Base-by-base conservation (phyloP, 2,113 vertebrate species). In the Helogale parvula region DNA sequence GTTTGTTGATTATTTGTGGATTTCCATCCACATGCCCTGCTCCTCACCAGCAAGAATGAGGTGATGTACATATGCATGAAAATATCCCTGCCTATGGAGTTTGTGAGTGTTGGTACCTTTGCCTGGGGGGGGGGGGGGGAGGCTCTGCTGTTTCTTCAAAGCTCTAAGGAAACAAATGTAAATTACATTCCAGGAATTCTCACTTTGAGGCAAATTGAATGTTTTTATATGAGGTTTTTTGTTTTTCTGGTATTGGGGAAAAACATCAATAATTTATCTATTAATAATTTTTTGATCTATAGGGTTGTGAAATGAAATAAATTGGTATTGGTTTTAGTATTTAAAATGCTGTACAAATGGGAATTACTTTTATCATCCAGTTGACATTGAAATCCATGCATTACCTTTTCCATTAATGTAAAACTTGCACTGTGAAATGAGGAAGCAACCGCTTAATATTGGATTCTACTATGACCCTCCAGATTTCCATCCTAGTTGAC, bases 1-100 rank as follows among this genome's bases (percentile, higher is more conserved):
- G 21, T 45, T 84, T 81, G 92, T 54, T 96, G 95, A 82, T 92
- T 80, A 87, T 90, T 57, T 96, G n/a, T 57, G 80, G 35, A 92
- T 96, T 88, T 80, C n/a, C 50, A 57, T 87, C 80, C 27, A 27
- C 4, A n/a, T 6, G 3, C 17, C 27, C 11, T 8, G 17, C 57
- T 80, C n/a, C 47, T 57, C 25, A 66, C 15, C 25, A n/a, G 57
- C 52, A 84, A 80, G 72, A 95, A 88, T 38, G 35, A 77, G 6
- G 3, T 29, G 12, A 14, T 87, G 68, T 27, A 31, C 1, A 15
- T 23, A 41, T 52, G 12, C 33, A 54, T 66, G 41, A 95, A 89
- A 86, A 47, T 72, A 72, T 23, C 15, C 50, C 80, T 88, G 66
- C 12, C 35, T 86, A 11, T 3, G 0, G 23, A 33, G 11, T 66